These are phyloP conservation scores for Argyresthia goedartella DNA, from an alignment of 2,888 invertebrate genomes.

Conservation along the genomic window DNA sequence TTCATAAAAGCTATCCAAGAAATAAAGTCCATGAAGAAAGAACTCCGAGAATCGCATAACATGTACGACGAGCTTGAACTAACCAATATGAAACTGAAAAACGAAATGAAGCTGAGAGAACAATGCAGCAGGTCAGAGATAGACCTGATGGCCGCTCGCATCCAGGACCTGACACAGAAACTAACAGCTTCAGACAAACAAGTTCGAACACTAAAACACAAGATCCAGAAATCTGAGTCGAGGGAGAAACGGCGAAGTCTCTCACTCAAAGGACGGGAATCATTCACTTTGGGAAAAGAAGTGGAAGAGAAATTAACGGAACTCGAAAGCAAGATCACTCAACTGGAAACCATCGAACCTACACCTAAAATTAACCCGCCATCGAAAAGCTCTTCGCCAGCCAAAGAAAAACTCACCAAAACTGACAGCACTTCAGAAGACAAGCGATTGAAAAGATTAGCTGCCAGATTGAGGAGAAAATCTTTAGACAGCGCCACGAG, in stretches of 20 bases:
- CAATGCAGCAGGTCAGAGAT: conserved; percentile 80
- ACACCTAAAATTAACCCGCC: conserved; percentile 56
- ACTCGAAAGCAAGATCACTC: conserved; percentile 81
- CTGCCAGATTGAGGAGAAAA: conserved; percentile 76
- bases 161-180: conserved; percentile 87
- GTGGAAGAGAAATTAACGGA: conserved; percentile 88
- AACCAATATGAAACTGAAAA: conserved; percentile 80
- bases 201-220: conserved; percentile 82
- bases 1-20: conserved; percentile 88
- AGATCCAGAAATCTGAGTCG: conserved; percentile 81
- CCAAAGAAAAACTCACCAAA: conserved; percentile 67
- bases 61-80: conserved; percentile 85
- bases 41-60: conserved; percentile 83
- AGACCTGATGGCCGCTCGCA: conserved; percentile 83
- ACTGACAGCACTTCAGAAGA: conserved; percentile 58
- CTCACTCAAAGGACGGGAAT: conserved; percentile 86
- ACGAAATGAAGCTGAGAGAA: conserved; percentile 76
- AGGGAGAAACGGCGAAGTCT: conserved; percentile 84
- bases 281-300: conserved; percentile 84
- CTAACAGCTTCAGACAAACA: conserved; percentile 86
- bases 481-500: conserved; percentile 84
- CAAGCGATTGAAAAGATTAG: conserved; percentile 62
- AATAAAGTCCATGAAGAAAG: conserved; percentile 85
- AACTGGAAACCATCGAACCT: conserved; percentile 69
- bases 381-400: conserved; percentile 65